Conservation (phyloP, 2,888 invertebrate species). For the Acronicta psi region DNA sequence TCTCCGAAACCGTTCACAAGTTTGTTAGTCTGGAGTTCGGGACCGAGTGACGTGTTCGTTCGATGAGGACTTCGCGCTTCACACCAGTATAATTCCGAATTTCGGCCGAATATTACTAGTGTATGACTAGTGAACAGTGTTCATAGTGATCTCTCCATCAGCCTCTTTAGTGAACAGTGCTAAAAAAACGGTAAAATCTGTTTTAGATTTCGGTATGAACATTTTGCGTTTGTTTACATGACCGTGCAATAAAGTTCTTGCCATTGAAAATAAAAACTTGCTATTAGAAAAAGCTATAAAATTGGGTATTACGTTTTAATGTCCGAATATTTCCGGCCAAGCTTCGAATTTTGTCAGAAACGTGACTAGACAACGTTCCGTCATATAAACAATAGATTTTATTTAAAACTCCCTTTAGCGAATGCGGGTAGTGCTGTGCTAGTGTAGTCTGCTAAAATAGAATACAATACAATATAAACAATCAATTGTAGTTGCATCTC, state of each 20-base stretch:
- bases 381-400: conserved; percentile 45
- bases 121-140: conserved; percentile 51
- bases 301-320: conserved; percentile 57
- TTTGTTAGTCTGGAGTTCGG: conserved; percentile 85
- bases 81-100: conserved; percentile 57
- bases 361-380: conserved; percentile 40
- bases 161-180: conserved; percentile 33
- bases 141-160: conserved; percentile 38
- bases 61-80: conserved; percentile 54
- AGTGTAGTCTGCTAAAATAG: conserved; percentile 18
- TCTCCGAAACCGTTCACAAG: conserved; percentile 80
- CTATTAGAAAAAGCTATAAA: conserved; percentile 49
- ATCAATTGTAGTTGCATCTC: conserved; percentile 14
- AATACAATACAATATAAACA: conserved; percentile 17
- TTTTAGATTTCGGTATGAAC: conserved; percentile 10
- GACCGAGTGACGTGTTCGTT: conserved; percentile 73
- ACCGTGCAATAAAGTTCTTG: conserved; percentile 45
- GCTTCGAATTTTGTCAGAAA: conserved; percentile 39
- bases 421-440: neutral
- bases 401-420: conserved; percentile 7
- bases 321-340: conserved; percentile 56
- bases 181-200: conserved; percentile 23
- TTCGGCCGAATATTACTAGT: conserved; percentile 56
- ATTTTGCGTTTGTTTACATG: conserved; percentile 51
- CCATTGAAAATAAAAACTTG: conserved; percentile 52